Conservation (phyloP, 2,113 vertebrate genomes). For the Conger conger region DNA sequence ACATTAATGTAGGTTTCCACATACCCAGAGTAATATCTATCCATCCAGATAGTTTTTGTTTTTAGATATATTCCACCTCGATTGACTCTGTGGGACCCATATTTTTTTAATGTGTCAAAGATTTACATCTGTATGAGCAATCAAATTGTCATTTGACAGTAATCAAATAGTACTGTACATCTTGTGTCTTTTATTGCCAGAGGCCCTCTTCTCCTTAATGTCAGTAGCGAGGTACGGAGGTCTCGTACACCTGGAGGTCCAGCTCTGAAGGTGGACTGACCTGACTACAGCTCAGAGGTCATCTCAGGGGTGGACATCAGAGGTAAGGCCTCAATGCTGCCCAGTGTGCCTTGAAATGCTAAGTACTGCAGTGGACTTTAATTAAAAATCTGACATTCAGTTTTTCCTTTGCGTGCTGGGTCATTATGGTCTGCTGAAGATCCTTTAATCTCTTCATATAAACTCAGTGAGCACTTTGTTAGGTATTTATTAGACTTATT, state of each 20-base stretch:
- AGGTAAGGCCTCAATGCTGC: conserved; percentile 16
- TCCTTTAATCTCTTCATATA: conserved; percentile 14
- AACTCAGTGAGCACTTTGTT: too few relatives aligned
- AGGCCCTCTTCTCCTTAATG: not conserved
- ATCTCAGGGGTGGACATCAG: conserved; percentile 13
- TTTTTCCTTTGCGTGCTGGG: conserved; percentile 45
- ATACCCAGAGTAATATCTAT: too few relatives aligned
- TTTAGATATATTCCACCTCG: too few relatives aligned
- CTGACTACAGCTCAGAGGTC: conserved; percentile 17
- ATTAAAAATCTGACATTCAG: conserved; percentile 31
- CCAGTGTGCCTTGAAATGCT: conserved; percentile 34
- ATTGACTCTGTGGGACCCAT: too few relatives aligned
- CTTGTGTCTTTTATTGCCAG: not conserved
- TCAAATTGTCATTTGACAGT: too few relatives aligned
- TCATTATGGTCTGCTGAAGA: conserved; percentile 68
- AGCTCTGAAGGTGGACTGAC: conserved; percentile 13
- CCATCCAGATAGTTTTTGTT: too few relatives aligned
- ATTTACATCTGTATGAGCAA: too few relatives aligned
- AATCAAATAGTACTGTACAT: not conserved
- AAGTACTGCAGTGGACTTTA: conserved; percentile 28
- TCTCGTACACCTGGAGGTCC: conserved; percentile 10
- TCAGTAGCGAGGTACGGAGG: not conserved
- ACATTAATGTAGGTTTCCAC: too few relatives aligned
- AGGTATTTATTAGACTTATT: too few relatives aligned
- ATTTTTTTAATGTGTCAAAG: too few relatives aligned